phyloP scores from a whole-genome alignment of 2,888 invertebrate genomes.

The Cancer borealis region DNA sequence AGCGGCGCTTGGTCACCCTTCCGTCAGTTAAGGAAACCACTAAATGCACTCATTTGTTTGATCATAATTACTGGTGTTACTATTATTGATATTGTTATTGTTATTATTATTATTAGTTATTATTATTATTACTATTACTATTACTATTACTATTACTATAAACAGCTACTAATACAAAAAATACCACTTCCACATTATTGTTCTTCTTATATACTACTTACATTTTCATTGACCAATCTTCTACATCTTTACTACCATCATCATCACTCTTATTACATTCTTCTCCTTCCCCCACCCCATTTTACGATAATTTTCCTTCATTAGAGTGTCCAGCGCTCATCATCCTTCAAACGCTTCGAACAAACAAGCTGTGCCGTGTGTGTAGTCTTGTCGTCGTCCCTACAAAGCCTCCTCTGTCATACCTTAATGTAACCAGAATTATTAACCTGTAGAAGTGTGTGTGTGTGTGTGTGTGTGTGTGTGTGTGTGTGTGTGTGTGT shows the following conservation, averaged over 20 bases:
- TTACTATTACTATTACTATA: background rate
- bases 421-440: no score
- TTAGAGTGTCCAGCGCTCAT: no score
- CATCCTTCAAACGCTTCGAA: background rate
- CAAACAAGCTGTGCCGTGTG: background rate
- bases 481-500: constrained; percentile 54
- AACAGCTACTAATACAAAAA: background rate
- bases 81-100: background rate
- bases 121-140: background rate
- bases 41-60: background rate
- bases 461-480: background rate
- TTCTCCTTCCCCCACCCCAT: background rate
- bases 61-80: background rate
- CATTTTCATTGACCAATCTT: background rate
- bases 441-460: no score
- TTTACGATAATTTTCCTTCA: no score
- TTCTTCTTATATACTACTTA: background rate
- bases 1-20: background rate
- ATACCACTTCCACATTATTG: background rate
- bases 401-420: background rate
- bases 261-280: no score
- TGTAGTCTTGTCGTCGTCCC: no score
- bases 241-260: background rate
- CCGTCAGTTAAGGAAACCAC: background rate
- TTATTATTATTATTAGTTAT: background rate